Evolutionary conservation across 1,140 invertebrate species (phyloP), one percentile per base, ranked within the genome.

Genomic region (Ditylenchus dipsaci): DNA sequence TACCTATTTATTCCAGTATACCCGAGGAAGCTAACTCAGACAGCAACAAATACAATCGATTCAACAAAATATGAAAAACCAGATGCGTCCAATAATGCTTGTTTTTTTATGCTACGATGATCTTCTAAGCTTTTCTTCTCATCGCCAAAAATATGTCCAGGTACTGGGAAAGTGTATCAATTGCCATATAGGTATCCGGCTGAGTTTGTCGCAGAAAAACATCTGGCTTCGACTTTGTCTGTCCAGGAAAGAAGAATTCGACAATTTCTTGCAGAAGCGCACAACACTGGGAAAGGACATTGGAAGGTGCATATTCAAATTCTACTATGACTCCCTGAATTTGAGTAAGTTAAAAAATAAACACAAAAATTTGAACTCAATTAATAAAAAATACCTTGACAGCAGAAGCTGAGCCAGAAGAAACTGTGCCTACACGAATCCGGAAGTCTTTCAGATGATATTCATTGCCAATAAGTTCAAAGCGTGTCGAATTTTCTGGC

Each of bases 301-400:
- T 73, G 19, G 71, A 76, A 19, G 73, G 45, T 21, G 67, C 73
- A 65, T 66, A 75, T 59, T 75, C 73, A 59, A 77, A 49, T 42
- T 75, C 73, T 13, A 75, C 73, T 13, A 75, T 58, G 1, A 74
- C 68, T 0, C 73, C 73, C 73, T 75, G 8, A 74, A 71, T n/a
- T n/a, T n/a, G n/a, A 72, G 38, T 0, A 42, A 15, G 43, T 67
- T 5, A 38, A 3, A 11, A 38, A 38, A 5, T 38, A 38, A 11
- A 11, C 33, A 38, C 3, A 38, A 38, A 38, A 11, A 38, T 5
- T 38, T 5, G 33, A 11, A 38, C 3, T 38, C 11, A 38, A 38
- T 11, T 38, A 38, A 11, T 11, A 38, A 38, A 38, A 43, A 19
- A 17, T n/a, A 70, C 68, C 67, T 64, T 76, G 5, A 76, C 72